A percentile compares a stretch with the other conserved stretches of the same genome.
Conservation (phyloP, 2,797 vertebrate genomes). For the Coracias cyanogaster region DNA sequence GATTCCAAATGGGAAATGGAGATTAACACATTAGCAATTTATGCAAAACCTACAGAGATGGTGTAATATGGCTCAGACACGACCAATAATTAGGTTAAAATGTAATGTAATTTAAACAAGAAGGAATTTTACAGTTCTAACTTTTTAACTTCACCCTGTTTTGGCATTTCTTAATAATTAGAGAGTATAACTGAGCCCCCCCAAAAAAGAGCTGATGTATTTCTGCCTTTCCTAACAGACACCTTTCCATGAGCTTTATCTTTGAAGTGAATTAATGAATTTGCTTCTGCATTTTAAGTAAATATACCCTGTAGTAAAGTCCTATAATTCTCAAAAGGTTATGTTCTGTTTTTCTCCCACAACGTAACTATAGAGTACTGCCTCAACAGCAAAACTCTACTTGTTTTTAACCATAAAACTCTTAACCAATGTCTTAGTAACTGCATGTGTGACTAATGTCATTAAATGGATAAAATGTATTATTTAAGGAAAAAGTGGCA, state of each 20-base stretch:
- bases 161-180: background rate
- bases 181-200: background rate
- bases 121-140: background rate
- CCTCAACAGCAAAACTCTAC: background rate
- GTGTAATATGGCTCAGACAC: background rate
- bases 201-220: background rate
- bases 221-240: background rate
- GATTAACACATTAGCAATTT: background rate
- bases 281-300: background rate
- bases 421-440: background rate
- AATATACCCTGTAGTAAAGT: background rate
- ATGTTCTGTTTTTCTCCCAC: background rate
- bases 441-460: background rate
- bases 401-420: background rate
- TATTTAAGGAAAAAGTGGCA: background rate
- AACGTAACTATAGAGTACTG: background rate
- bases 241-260: background rate
- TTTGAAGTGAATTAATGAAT: background rate
- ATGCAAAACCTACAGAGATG: fast-evolving
- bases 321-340: background rate
- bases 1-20: background rate
- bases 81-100: background rate
- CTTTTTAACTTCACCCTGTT: background rate
- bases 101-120: background rate
- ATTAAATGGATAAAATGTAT: background rate